These are phyloP conservation scores for Momotus momota DNA, from an alignment of 2,797 vertebrate species.

Conservation along the genomic window DNA sequence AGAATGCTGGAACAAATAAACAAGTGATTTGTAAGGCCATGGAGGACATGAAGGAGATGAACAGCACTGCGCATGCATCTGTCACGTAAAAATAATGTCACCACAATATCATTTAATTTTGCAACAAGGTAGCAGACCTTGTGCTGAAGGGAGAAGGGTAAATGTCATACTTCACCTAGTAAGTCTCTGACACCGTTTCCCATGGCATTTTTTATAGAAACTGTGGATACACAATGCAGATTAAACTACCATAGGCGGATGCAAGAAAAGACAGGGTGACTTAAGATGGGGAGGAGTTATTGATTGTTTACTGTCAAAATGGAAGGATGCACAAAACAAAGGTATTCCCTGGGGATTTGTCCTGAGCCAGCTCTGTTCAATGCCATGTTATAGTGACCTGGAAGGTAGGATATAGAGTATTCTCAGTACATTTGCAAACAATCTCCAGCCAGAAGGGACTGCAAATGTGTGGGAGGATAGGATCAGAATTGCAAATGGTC, in stretches of 20 bases:
- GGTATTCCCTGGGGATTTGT: not conserved
- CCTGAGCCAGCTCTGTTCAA: constrained; percentile 13
- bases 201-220: not conserved
- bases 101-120: constrained; percentile 17
- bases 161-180: not conserved
- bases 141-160: not conserved
- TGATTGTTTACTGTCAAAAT: constrained; percentile 44
- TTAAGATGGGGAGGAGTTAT: not conserved
- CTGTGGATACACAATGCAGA: not conserved
- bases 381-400: not conserved
- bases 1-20: constrained; percentile 31
- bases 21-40: constrained; percentile 40
- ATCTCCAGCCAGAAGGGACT: constrained; percentile 33
- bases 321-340: constrained; percentile 28
- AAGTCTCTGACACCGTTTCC: not conserved
- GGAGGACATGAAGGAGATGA: constrained; percentile 23
- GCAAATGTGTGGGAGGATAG: not conserved
- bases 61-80: not conserved
- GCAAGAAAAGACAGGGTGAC: constrained; percentile 14
- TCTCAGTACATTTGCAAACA: constrained; percentile 14
- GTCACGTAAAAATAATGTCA: constrained; percentile 31
- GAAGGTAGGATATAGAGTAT: not conserved
- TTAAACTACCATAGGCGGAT: not conserved
- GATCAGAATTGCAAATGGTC: constrained; percentile 50
- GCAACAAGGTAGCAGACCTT: constrained; percentile 21